phyloP scores from a whole-genome alignment of 92 coral and sea anemone species.

The Porites lobata region DNA sequence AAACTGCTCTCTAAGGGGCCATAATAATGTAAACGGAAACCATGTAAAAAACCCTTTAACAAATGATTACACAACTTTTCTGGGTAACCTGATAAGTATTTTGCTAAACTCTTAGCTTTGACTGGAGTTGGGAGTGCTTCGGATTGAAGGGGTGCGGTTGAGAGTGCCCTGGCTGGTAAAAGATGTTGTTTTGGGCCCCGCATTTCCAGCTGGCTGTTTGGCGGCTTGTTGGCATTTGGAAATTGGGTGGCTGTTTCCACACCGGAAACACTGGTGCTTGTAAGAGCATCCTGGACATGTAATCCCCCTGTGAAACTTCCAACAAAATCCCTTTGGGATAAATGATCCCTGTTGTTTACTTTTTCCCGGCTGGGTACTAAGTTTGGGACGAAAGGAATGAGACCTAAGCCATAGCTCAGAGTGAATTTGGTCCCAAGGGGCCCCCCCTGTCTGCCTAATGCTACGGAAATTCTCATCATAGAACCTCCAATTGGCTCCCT shows the following conservation, averaged over 20 bases:
- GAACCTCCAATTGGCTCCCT: conserved; percentile 37
- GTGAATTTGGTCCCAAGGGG: conserved; percentile 39
- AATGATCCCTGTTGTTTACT: neutral
- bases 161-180: neutral
- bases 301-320: neutral
- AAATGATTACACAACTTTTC: neutral
- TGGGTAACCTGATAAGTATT: conserved; percentile 46
- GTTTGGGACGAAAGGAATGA: conserved; percentile 15
- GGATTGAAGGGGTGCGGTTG: no score
- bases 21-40: conserved; percentile 50
- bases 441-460: conserved; percentile 18
- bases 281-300: conserved; percentile 11
- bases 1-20: conserved; percentile 22
- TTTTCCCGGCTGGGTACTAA: neutral
- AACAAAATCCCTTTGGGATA: conserved; percentile 1
- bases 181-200: neutral
- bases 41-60: conserved; percentile 37
- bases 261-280: conserved; percentile 41
- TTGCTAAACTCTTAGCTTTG: conserved; percentile 26
- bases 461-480: conserved; percentile 28
- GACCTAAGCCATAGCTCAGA: conserved; percentile 52
- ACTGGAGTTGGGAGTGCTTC: conserved; percentile 65
- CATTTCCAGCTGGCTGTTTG: neutral
- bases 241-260: conserved; percentile 25
- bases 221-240: neutral